phyloP scores from a whole-genome alignment of 2,113 vertebrate genomes.

The Petroica traversi region DNA sequence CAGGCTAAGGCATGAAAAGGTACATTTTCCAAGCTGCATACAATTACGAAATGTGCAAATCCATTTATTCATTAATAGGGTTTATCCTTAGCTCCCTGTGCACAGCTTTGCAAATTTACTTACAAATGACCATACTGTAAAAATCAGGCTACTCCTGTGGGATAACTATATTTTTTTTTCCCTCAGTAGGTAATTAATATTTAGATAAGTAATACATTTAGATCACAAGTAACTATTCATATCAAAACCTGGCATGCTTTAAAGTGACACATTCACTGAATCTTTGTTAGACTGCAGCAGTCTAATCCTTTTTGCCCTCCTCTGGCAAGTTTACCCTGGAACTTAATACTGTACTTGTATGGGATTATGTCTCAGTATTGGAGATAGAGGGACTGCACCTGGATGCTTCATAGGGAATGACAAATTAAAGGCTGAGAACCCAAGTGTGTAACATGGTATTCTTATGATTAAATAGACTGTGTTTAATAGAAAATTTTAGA shows the following conservation, averaged over 20 bases:
- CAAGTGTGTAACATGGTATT: neutral
- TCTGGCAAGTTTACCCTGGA: neutral
- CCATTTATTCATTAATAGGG: neutral
- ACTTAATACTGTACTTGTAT: neutral
- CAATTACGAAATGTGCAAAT: neutral
- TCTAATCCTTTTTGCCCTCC: neutral
- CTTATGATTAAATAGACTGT: neutral
- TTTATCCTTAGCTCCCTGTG: neutral
- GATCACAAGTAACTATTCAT: neutral
- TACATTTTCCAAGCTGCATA: neutral
- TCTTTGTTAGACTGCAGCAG: neutral
- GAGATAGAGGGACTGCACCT: neutral
- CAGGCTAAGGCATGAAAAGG: neutral
- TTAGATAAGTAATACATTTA: neutral
- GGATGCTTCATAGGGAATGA: neutral
- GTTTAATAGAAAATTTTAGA: neutral
- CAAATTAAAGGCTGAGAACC: neutral
- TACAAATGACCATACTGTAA: neutral
- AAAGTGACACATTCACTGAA: neutral
- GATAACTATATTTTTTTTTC: neutral
- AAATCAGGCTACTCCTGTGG: neutral
- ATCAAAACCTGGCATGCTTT: neutral
- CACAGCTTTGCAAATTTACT: constrained; percentile 16
- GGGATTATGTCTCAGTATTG: neutral
- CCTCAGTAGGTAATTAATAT: neutral